Conservation (phyloP, 2,888 invertebrate genomes). For the Drosophila colorata region DNA sequence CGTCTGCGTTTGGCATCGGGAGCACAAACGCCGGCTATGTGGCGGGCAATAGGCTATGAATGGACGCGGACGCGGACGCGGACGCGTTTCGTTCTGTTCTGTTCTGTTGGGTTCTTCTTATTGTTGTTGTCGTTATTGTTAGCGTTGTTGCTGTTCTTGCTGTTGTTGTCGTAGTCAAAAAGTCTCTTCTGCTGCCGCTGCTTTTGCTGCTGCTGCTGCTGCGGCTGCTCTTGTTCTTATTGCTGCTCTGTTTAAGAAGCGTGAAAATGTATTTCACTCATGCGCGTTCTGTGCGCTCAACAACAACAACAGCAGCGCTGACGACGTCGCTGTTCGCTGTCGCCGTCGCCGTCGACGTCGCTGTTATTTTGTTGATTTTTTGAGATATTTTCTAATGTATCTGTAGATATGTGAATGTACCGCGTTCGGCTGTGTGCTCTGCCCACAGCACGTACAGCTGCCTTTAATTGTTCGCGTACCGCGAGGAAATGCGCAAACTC, state of each 20-base stretch:
- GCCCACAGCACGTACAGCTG: constrained; percentile 49
- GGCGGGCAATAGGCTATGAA: constrained; percentile 57
- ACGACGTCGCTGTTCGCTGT: constrained; percentile 28
- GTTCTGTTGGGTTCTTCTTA: constrained; percentile 10
- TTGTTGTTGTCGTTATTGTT: constrained; percentile 22
- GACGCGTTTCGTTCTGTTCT: constrained; percentile 25
- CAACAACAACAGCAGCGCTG: constrained; percentile 28
- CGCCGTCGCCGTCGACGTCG: constrained; percentile 31
- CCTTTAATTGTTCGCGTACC: constrained; percentile 42
- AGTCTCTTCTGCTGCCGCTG: constrained; percentile 60
- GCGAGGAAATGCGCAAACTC: not conserved
- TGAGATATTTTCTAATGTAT: constrained; percentile 81
- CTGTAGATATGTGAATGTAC: constrained; percentile 72
- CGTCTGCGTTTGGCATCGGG: constrained; percentile 54
- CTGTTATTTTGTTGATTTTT: constrained; percentile 76
- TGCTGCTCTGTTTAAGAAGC: constrained; percentile 77
- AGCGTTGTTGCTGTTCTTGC: constrained; percentile 31
- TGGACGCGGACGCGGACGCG: constrained; percentile 40
- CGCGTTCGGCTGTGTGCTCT: constrained; percentile 40
- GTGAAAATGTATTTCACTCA: constrained; percentile 80
- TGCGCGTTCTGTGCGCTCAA: constrained; percentile 67
- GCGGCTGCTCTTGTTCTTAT: constrained; percentile 46
- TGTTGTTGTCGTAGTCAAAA: constrained; percentile 69
- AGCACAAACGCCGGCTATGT: constrained; percentile 56
- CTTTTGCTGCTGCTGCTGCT: constrained; percentile 17